Percentiles rank a stretch among this genome's conserved stretches.
phyloP scores from a whole-genome alignment of 2,113 vertebrate genomes.

The Fregetta grallaria region DNA sequence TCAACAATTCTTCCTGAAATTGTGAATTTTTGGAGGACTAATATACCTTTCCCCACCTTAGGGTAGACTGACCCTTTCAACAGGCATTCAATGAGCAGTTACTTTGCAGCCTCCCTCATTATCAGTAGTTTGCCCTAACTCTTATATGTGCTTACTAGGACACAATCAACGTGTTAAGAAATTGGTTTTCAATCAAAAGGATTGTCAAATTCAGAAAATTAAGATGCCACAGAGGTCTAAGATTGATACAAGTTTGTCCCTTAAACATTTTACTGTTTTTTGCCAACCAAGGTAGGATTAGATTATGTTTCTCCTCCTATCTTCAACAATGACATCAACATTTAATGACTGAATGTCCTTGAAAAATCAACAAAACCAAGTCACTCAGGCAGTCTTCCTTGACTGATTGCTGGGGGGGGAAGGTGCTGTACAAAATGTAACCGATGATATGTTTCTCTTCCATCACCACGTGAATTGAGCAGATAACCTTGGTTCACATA shows the following conservation, averaged over 20 bases:
- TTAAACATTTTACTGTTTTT: background rate
- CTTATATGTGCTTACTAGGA: background rate
- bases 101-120: background rate
- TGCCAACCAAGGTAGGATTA: background rate
- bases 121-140: background rate
- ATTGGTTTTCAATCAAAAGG: background rate
- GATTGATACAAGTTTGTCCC: background rate
- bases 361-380: background rate
- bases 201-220: background rate
- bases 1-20: background rate
- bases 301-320: too few species aligned
- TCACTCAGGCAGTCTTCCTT: background rate
- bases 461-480: background rate
- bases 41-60: background rate
- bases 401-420: fast-evolving
- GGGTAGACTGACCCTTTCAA: background rate
- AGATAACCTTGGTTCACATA: background rate
- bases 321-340: background rate
- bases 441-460: background rate
- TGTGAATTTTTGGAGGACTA: background rate
- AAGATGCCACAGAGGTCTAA: background rate
- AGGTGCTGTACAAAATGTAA: background rate
- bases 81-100: background rate
- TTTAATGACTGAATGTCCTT: background rate
- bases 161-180: background rate